Base-by-base conservation (phyloP, 2,888 invertebrate genomes). In the Apodemia zela region DNA sequence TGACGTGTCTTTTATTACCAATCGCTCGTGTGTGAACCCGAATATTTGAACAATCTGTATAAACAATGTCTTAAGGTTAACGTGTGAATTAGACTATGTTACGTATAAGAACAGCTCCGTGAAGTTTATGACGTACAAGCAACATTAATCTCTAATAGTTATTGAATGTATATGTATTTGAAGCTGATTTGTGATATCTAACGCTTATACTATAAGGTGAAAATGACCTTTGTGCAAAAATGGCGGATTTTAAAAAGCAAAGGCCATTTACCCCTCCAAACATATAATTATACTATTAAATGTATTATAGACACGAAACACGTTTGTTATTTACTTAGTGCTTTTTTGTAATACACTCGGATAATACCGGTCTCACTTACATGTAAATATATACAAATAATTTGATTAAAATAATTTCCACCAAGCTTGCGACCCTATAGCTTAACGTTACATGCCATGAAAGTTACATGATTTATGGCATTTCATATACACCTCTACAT, bases 81-180 rank as follows among this genome's bases (percentile, higher is more conserved):
- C 81, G 81, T 84, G 88, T 88, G 85, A 81, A 79, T 87, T 81
- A 81, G 87, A 87, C 87, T 88, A 87, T 84, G 64, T 89, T 89
- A 90, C 89, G 90, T 90, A 89, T 89, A 81, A 70, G 82, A 89
- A 89, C 84, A 87, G 87, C 86, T 86, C 87, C 80, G 87, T 89
- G 87, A 84, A 77, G 51, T 33, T 76, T 74, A 72, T 75, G 69
- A 68, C 71, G 73, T 75, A 71, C 78, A 90, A 90, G 90, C 89
- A 75, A 90, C 90, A 89, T 86, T 81, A 88, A 89, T 81, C 68
- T 75, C 84, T 87, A 87, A 85, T 80, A 83, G 68, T 80, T 71
- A 72, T 82, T 84, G 82, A 84, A 69, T 69, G 69, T 86, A 85
- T 81, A 85, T 73, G 54, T 54, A 54, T 80, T 87, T 84, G 76